phyloP scores from a whole-genome alignment of 2,888 invertebrate species.

The Brenthis daphne region DNA sequence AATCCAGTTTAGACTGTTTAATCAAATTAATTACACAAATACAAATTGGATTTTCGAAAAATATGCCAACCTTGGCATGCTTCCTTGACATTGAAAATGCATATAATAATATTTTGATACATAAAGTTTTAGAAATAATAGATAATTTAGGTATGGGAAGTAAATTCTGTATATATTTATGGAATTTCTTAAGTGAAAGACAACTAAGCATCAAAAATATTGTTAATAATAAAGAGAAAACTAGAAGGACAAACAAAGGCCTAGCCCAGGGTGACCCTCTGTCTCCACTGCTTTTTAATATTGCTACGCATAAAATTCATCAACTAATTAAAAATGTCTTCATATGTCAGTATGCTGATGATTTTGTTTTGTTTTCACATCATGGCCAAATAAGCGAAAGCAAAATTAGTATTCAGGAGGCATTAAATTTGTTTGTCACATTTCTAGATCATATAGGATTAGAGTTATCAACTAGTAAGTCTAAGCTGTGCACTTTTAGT shows the following conservation, averaged over 20 bases:
- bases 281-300: background rate
- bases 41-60: background rate
- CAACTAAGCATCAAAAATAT: background rate
- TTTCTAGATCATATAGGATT: no score
- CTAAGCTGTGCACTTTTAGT: no score
- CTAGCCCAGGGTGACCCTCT: background rate
- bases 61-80: background rate
- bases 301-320: background rate
- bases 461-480: no score
- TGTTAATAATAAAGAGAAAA: background rate
- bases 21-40: background rate
- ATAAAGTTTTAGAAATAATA: background rate
- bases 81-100: background rate
- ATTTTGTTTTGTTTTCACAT: background rate
- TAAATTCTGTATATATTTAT: background rate
- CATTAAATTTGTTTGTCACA: no score
- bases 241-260: background rate
- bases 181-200: background rate
- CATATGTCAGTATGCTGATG: background rate
- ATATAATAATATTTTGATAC: background rate
- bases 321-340: background rate
- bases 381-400: no score
- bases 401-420: no score
- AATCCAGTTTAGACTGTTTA: background rate
- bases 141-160: background rate